Conservation (phyloP, 2,113 vertebrate species). For the Beaufortia kweichowensis region DNA sequence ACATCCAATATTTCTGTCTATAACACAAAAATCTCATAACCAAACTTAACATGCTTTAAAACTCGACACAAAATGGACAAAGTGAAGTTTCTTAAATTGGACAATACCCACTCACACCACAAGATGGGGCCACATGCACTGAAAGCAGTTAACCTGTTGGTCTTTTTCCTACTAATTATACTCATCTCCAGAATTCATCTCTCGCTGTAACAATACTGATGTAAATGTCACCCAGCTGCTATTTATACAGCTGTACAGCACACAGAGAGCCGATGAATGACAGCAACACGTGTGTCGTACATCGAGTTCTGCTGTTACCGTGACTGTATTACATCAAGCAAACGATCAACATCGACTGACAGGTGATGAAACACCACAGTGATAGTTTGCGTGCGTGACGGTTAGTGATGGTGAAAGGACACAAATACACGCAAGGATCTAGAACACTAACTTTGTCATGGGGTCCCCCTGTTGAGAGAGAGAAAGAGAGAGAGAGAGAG, state of each 20-base stretch:
- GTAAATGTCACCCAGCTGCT: neutral
- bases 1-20: no score
- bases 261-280: neutral
- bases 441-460: constrained; percentile 70
- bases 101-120: constrained; percentile 53
- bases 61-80: neutral
- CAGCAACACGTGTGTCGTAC: neutral
- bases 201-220: neutral
- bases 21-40: no score
- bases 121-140: constrained; percentile 58
- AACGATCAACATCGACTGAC: neutral
- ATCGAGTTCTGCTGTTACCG: neutral
- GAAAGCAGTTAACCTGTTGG: no score
- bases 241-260: neutral
- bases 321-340: neutral
- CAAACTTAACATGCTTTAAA: neutral
- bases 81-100: neutral
- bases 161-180: neutral
- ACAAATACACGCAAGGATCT: constrained; percentile 45
- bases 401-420: neutral
- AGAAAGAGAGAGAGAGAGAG: neutral
- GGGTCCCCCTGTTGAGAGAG: constrained; percentile 53
- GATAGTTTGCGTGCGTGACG: neutral
- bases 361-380: neutral
- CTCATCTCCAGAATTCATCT: neutral